Conservation (phyloP, 1,140 invertebrate genomes). For the Drosophila mauritiana region DNA sequence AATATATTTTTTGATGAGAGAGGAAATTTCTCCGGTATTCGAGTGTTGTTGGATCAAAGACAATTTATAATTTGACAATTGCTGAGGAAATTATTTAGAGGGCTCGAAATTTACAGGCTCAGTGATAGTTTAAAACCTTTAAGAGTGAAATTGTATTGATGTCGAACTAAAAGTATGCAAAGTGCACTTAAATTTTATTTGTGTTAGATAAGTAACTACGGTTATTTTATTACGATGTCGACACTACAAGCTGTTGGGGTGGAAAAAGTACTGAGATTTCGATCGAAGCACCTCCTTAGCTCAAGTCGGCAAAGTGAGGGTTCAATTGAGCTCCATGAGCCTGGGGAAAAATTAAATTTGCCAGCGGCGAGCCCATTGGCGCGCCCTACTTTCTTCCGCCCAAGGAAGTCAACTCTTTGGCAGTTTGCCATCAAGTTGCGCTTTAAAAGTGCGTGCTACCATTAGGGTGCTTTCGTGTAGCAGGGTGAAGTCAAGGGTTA, state of each 20-base stretch:
- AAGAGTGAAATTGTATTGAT: background rate
- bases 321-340: background rate
- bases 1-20: constrained; percentile 49
- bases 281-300: background rate
- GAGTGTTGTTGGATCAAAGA: background rate
- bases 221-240: background rate
- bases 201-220: background rate
- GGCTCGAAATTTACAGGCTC: background rate
- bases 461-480: background rate
- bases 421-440: constrained; percentile 70
- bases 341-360: constrained; percentile 55
- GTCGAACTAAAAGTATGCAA: background rate
- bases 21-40: constrained; percentile 4
- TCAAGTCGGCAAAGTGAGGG: background rate
- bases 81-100: background rate
- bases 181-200: background rate
- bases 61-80: background rate
- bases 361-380: constrained; percentile 44
- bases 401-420: constrained; percentile 58
- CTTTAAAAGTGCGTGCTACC: constrained; percentile 70
- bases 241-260: background rate
- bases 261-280: background rate
- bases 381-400: constrained; percentile 32
- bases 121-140: background rate
- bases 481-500: constrained; percentile 62